These are phyloP conservation scores for Acanthacorydalis orientalis DNA, from an alignment of 2,888 invertebrate species.

Conservation along the genomic window DNA sequence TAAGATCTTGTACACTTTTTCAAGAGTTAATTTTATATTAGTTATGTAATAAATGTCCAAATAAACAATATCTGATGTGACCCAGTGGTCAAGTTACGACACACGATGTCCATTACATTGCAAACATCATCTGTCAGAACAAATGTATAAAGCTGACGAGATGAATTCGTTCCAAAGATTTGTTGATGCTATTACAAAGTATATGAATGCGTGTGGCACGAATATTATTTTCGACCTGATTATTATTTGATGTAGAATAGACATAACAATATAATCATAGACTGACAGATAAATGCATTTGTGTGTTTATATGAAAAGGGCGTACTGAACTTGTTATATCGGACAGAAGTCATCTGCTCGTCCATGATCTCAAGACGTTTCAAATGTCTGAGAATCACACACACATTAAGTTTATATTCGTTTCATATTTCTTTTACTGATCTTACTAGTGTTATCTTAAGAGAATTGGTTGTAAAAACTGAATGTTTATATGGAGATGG, in stretches of 20 bases:
- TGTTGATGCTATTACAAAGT: not conserved
- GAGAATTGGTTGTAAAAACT: too few relatives aligned
- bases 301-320: not conserved
- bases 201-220: not conserved
- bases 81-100: too few relatives aligned
- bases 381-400: not conserved
- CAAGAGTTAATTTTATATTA: too few relatives aligned
- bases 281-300: slow-evolving; percentile 2
- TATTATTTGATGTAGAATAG: slow-evolving; percentile 1
- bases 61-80: too few relatives aligned
- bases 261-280: slow-evolving; percentile 1
- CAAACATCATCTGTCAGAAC: too few relatives aligned
- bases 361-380: not conserved
- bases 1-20: too few relatives aligned
- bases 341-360: not conserved
- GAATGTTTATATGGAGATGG: too few relatives aligned
- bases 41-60: too few relatives aligned
- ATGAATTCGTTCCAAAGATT: not conserved
- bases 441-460: too few relatives aligned
- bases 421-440: too few relatives aligned
- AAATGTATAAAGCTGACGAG: not conserved
- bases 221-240: not conserved
- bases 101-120: too few relatives aligned
- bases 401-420: not conserved
- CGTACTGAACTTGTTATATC: not conserved